phyloP scores from a whole-genome alignment of 2,797 vertebrate species.

The Danio tinwini region DNA sequence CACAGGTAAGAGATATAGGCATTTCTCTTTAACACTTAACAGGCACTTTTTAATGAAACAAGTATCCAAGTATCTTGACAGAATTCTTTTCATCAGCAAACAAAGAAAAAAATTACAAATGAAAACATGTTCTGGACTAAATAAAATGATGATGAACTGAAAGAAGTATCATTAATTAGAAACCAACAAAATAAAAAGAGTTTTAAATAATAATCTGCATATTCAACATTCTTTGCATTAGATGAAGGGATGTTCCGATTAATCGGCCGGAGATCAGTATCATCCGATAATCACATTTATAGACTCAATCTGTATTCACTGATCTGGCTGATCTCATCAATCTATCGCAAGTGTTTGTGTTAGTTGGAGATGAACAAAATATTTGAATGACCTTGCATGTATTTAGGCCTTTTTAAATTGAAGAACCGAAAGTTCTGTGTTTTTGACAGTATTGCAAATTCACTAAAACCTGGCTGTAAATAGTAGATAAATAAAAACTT shows the following conservation, averaged over 20 bases:
- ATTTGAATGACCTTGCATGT: no score
- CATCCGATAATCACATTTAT: no score
- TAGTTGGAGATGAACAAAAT: no score
- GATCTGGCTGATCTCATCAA: no score
- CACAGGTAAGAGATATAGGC: slow-evolving; percentile 5
- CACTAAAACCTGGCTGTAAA: no score
- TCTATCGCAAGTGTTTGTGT: no score
- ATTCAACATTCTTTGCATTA: slow-evolving; percentile 8
- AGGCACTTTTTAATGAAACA: slow-evolving; percentile 29
- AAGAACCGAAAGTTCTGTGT: no score
- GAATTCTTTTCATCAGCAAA: neutral
- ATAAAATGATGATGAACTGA: slow-evolving; percentile 24
- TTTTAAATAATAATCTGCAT: slow-evolving; percentile 26
- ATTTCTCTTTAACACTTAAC: slow-evolving; percentile 18
- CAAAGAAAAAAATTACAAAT: neutral
- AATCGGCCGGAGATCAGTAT: no score
- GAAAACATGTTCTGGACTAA: neutral
- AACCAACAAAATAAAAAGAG: slow-evolving; percentile 33
- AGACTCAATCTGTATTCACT: no score
- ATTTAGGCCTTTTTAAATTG: no score
- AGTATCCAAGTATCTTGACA: slow-evolving; percentile 27
- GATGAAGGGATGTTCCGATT: neutral
- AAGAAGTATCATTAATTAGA: slow-evolving; percentile 29
- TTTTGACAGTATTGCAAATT: no score
- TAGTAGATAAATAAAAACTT: no score